Conservation (phyloP, 2,888 invertebrate species). For the Spodoptera exigua region DNA sequence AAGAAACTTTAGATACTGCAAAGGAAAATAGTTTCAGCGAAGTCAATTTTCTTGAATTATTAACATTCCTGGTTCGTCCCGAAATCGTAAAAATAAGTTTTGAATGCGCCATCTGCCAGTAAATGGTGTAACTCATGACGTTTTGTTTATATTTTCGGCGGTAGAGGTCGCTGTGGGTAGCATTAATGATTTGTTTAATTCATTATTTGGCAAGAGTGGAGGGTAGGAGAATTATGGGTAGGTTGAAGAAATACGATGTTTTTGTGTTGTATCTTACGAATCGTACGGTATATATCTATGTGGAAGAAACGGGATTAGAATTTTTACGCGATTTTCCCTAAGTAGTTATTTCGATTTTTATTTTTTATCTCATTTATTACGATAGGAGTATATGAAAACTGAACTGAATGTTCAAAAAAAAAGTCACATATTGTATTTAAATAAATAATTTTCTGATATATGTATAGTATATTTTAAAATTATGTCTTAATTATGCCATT, state of each 20-base stretch:
- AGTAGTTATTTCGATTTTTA: no score
- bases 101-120: conserved; percentile 45
- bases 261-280: conserved; percentile 5
- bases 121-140: conserved; percentile 11
- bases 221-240: neutral
- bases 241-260: conserved; percentile 4
- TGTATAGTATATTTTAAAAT: no score
- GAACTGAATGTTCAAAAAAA: no score
- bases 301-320: no score
- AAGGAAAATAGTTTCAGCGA: neutral
- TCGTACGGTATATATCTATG: no score
- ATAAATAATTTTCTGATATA: no score
- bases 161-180: conserved; percentile 43
- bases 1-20: neutral
- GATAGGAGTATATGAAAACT: no score
- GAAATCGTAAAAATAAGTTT: conserved; percentile 4
- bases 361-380: no score
- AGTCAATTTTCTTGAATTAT: conserved; percentile 6
- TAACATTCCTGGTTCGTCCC: neutral
- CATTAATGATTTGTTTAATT: conserved; percentile 13
- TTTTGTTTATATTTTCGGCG: conserved; percentile 19
- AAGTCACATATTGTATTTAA: no score
- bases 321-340: no score
- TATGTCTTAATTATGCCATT: no score
- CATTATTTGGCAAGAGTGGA: neutral